Evolutionary conservation across 1,140 invertebrate species (phyloP), one percentile per base, ranked within the genome.

Genomic region (Sycophila sp.): DNA sequence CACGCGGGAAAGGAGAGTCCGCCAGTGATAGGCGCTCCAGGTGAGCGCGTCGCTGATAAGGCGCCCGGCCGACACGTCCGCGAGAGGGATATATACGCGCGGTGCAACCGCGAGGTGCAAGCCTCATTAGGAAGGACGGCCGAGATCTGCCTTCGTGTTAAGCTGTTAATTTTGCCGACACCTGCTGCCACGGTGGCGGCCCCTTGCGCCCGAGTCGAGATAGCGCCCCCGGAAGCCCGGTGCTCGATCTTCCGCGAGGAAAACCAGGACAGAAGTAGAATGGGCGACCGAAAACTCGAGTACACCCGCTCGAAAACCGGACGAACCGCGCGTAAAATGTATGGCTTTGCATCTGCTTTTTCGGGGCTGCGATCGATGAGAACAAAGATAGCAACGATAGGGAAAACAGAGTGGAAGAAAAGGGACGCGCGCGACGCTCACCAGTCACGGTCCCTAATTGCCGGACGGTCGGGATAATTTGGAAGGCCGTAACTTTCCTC

Each of bases 381-480:
- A 68, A 28, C 51, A 64, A 49, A 58, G 32, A 60, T 28, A 36
- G 63, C n/a, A n/a, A n/a, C n/a, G n/a, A n/a, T n/a, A n/a, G n/a
- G 51, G 8, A 26, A 24, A 49, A 24, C 45, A 15, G 26, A 10
- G 7, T 7, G n/a, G 26, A 47, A 28, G 47, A 65, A 53, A 65
- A 42, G n/a, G n/a, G n/a, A n/a, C 36, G 68, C 75, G 73, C 72
- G 67, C 75, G 71, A 58, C 65, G 60, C n/a, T n/a, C n/a, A 58
- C 66, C 68, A 77, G 79, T 85, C 81, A 83, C 77, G 78, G 75
- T 80, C 72, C 72, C 78, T 85, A 81, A 83, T 83, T 81, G 81
- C 72, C 65, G 72, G 71, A 68, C 72, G 73, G 76, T 24, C 24
- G 24, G 26, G 38, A 67, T 56, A 67, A 67, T 58, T 67, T 40